Base-by-base conservation (phyloP, 2,797 vertebrate genomes). In the Trachops cirrhosus region DNA sequence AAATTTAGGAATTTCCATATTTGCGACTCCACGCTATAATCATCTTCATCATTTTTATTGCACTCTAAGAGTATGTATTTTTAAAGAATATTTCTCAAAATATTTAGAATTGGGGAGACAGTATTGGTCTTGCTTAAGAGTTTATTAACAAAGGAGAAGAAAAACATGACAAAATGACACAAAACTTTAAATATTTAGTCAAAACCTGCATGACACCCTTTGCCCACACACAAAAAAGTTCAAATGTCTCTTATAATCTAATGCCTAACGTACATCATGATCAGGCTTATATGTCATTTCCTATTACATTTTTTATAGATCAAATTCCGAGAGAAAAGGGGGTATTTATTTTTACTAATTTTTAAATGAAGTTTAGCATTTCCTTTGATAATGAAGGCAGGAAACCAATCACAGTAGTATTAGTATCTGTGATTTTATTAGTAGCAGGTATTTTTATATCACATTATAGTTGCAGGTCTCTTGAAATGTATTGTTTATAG, bases 201-300 rank as follows among this genome's bases (percentile, higher is more conserved):
- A 41, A 90, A 89, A 82, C 6, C 15, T 87, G 2, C 0, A 24
- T 18, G n/a, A 74, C 18, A 89, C 4, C 24, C n/a, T 24, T 41
- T 64, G 6, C 11, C 14, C 12, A 18, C 18, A 26, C 15, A 79
- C 46, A 34, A 54, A 85, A 67, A 18, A 12, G 9, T 78, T 89
- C 3, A 50, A 75, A 64, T 79, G 73, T 14, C 24, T 85, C 82
- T 80, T 2, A 44, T n/a, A 73, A 24, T 71, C 19, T 79, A 73
- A 70, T 9, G 73, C 15, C 67, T 57, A 80, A 71, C 10, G 0
- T 89, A 52, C 34, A 74, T 78, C 29, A 59, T 6, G 29, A 46
- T 77, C 57, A 87, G 7, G 41, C 19, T 86, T 93, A 50, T 52
- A 48, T 67, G 89, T 85, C 89, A 80, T 86, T 85, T 96, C 22